Evolutionary conservation across 2,888 invertebrate genomes (phyloP).

Genomic region (Dicyrtoma fusca): DNA sequence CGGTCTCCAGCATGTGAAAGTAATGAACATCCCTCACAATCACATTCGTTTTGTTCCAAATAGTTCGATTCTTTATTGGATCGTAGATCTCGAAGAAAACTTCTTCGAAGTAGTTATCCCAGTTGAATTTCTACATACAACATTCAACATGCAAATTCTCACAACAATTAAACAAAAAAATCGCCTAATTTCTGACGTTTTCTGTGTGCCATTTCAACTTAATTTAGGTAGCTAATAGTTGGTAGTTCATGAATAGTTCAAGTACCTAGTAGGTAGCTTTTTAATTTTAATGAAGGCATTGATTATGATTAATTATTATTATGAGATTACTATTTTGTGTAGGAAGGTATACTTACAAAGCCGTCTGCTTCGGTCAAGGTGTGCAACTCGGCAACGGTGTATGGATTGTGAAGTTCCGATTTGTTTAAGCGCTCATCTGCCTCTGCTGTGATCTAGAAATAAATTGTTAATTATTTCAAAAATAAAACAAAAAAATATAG

Average conservation of each 20-base stretch:
- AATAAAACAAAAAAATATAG: neutral
- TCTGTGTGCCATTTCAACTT: too few species aligned
- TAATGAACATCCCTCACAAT: slow-evolving; percentile 76
- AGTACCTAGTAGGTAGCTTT: too few species aligned
- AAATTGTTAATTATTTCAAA: slow-evolving; percentile 1
- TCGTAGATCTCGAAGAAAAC: slow-evolving; percentile 66
- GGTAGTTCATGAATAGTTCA: too few species aligned
- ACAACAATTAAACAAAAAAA: neutral
- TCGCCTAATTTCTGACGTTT: neutral
- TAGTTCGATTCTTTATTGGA: slow-evolving; percentile 61
- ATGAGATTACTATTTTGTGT: neutral
- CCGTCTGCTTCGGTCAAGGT: slow-evolving; percentile 41
- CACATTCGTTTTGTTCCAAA: slow-evolving; percentile 67
- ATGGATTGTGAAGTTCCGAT: slow-evolving; percentile 69
- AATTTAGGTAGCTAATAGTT: too few species aligned
- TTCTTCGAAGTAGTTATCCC: slow-evolving; percentile 71
- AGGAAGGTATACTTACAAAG: slow-evolving; percentile 20
- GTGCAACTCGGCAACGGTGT: slow-evolving; percentile 64
- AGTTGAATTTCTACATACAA: slow-evolving; percentile 72
- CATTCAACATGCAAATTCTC: slow-evolving; percentile 66
- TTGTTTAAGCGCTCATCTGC: slow-evolving; percentile 68
- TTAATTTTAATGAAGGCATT: too few species aligned
- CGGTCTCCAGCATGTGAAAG: slow-evolving; percentile 69
- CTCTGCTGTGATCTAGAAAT: slow-evolving; percentile 60
- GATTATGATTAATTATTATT: neutral